Evolutionary conservation across 1,140 invertebrate species (phyloP).

Genomic region (Pomacea maculata): DNA sequence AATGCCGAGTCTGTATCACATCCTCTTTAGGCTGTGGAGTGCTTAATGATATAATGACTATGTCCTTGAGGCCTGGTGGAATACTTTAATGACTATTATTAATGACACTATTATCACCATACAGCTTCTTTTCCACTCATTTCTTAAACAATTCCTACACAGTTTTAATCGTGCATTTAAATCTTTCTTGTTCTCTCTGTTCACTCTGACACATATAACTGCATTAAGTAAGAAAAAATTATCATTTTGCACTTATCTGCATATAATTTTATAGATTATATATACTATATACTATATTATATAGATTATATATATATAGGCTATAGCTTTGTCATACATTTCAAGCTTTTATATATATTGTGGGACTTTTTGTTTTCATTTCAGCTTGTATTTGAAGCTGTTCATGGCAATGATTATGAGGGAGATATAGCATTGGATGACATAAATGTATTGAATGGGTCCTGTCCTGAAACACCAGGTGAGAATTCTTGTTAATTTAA

Average conservation of each 20-base stretch:
- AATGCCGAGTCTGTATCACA: too few relatives aligned
- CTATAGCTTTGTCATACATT: not conserved
- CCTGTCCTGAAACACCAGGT: conserved; percentile 19
- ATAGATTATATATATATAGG: too few relatives aligned
- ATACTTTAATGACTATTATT: not conserved
- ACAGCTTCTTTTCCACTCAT: not conserved
- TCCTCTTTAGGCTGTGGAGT: too few relatives aligned
- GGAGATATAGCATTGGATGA: conserved; percentile 59
- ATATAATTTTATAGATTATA: too few relatives aligned
- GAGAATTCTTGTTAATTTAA: too few relatives aligned
- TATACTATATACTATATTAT: too few relatives aligned
- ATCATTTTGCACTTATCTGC: too few relatives aligned
- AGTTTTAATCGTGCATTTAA: not conserved
- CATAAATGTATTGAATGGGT: conserved; percentile 44
- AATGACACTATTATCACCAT: not conserved
- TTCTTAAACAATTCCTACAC: not conserved
- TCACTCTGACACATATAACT: too few relatives aligned
- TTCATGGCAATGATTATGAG: conserved; percentile 23
- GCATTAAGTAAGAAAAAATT: too few relatives aligned
- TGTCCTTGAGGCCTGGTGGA: not conserved
- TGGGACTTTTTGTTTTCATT: not conserved
- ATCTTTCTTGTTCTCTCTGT: not conserved
- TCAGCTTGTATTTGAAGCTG: conserved; percentile 29
- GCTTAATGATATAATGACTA: not conserved
- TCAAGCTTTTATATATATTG: not conserved